Conservation (phyloP, 2,797 vertebrate species). For the Enteromius trimaculatus region DNA sequence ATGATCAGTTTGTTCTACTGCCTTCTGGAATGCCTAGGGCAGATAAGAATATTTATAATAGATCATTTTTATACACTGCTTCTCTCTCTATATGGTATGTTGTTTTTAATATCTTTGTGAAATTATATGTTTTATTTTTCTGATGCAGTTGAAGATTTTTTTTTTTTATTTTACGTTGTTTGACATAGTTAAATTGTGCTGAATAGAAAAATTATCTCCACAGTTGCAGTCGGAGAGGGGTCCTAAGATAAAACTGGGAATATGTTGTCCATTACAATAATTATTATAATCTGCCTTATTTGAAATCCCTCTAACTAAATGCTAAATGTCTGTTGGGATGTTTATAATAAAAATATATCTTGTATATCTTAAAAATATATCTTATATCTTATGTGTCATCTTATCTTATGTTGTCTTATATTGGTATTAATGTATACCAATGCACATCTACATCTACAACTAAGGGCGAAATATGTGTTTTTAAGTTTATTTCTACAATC, state of each 20-base stretch:
- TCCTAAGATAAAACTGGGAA: neutral
- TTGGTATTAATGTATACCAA: neutral
- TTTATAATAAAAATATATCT: neutral
- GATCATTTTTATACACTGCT: neutral
- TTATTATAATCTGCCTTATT: neutral
- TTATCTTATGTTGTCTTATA: neutral
- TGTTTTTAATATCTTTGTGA: neutral
- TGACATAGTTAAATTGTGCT: neutral
- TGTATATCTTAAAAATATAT: too few relatives aligned
- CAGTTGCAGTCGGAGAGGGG: neutral
- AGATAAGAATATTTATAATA: too few relatives aligned
- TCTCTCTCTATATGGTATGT: neutral
- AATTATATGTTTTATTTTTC: neutral
- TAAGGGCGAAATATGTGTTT: neutral
- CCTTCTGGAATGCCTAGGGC: too few relatives aligned
- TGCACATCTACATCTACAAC: neutral
- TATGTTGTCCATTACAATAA: neutral
- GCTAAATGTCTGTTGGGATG: neutral
- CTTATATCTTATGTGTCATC: neutral
- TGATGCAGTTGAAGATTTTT: neutral
- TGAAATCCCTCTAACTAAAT: neutral
- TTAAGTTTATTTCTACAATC: neutral
- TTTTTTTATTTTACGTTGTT: neutral
- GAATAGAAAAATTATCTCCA: neutral
- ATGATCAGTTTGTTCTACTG: too few relatives aligned